Base-by-base conservation (phyloP, 1,140 invertebrate genomes). In the Monochamus saltuarius region DNA sequence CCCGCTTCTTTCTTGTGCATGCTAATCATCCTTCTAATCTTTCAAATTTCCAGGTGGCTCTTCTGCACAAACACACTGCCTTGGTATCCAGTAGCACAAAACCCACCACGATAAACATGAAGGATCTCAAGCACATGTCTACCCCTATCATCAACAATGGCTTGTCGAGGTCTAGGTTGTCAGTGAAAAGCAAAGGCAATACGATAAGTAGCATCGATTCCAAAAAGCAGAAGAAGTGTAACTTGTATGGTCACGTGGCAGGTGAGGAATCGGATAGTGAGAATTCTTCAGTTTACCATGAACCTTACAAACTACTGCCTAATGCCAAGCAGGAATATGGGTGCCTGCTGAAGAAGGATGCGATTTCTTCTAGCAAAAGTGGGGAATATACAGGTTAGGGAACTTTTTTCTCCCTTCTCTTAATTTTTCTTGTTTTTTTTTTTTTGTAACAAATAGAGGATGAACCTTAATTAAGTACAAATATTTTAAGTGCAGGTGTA, bases 31-130 rank as follows among this genome's bases (percentile, higher is more conserved):
- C n/a, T n/a, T n/a, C n/a, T n/a, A n/a, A n/a, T n/a, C 9, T 14
- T 7, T 29, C 46, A 49, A 49, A 49, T 17, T 63, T 59, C 9
- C 45, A 89, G 61, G 70, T 72, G 0, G 84, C 84, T 1, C 73
- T 86, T 0, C 79, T 88, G 36, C 87, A 88, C 71, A 89, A 89
- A 65, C 86, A 88, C 70, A 85, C 85, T 7, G 83, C 84, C 0
- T 65, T 84, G 16, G 78, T 79, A 7, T 78, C 78, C 1, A 75
- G 75, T 58, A 77, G 73, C 65, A 69, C 79, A 69, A 66, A 77
- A 73, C 50, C 79, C 66, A 80, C 85, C 22, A 84, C 85, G 29
- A 86, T 88, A 53, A 86, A 85, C 69, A 85, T 88, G 79, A 87
- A 87, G 64, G 84, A 85, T 62, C 77, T 85, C 73, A 56, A 56